A percentile compares a stretch with the other conserved stretches of the same genome.
Evolutionary conservation across 2,797 vertebrate genomes (phyloP).

Genomic region (Spea hammondii): DNA sequence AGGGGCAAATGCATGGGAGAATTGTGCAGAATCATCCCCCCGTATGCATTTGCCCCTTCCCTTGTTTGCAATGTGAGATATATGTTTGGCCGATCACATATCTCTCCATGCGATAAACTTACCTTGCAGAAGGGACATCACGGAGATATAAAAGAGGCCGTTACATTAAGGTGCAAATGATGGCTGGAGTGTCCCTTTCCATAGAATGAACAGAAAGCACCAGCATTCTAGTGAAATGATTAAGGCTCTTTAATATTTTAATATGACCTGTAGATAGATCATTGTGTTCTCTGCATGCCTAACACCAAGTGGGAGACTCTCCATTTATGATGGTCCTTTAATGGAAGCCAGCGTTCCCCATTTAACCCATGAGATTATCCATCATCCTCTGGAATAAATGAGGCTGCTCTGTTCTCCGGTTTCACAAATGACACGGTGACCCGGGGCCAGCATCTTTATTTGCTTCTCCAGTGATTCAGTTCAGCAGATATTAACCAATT

Average conservation of each 20-base stretch:
- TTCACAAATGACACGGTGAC: slow-evolving; percentile 96
- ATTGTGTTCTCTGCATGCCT: slow-evolving; percentile 82
- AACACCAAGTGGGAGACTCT: slow-evolving; percentile 95
- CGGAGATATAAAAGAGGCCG: no score
- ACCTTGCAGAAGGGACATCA: no score
- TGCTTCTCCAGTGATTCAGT: slow-evolving; percentile 89
- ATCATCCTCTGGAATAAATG: slow-evolving; percentile 97
- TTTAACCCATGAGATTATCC: slow-evolving; percentile 90
- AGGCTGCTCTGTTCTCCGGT: slow-evolving; percentile 93
- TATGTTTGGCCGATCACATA: no score
- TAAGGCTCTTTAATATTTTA: slow-evolving; percentile 97
- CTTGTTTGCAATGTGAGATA: no score
- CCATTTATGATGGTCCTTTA: slow-evolving; percentile 92
- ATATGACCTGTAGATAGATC: slow-evolving; percentile 93
- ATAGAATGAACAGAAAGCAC: slow-evolving; percentile 88
- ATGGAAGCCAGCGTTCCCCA: slow-evolving; percentile 93
- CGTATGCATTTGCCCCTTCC: no score
- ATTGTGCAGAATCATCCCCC: no score
- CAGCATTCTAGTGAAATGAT: slow-evolving; percentile 96
- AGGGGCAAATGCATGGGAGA: no score
- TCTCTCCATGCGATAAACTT: no score
- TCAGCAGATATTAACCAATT: slow-evolving; percentile 96
- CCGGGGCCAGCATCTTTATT: slow-evolving; percentile 89
- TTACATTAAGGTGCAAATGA: slow-evolving; percentile 61
- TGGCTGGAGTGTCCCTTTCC: slow-evolving; percentile 65